Evolutionary conservation across 2,888 invertebrate genomes (phyloP), one percentile per base, ranked within the genome.

Genomic region (Agrypnus murinus): DNA sequence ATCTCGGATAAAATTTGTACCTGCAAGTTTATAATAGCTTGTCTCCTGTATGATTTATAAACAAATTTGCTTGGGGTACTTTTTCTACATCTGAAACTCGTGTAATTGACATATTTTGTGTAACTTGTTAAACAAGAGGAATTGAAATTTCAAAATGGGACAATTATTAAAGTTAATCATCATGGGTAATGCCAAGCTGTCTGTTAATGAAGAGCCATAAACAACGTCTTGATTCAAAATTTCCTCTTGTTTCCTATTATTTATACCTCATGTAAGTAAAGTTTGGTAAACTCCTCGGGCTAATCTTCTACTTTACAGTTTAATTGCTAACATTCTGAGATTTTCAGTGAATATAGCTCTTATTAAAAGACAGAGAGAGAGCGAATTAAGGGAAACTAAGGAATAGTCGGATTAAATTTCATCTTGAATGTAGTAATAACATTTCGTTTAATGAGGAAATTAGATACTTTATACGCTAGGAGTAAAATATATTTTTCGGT

Each of bases 21-120:
- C 9, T 9, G 48, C 5, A 31, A 50, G 50, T 50, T 50, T 50
- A 32, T 50, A 50, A 50, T 50, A 50, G 31, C 50, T 50, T 50
- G 45, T 46, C 19, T 50, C 50, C 7, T 43, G 46, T 46, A 25
- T 25, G 31, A 50, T 50, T 50, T 50, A n/a, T n/a, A n/a, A n/a
- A n/a, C n/a, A 12, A n/a, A 50, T 31, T 9, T 50, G 50, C 25
- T 31, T 9, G 14, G 50, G 31, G 31, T 15, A 43, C 25, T 25
- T 25, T 25, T 25, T 25, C 2, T 25, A 25, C 25, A 25, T 25
- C 5, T 5, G 25, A 25, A 25, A 25, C 25, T 25, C 5, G n/a
- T 25, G 25, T 25, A 25, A 25, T 25, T 25, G 25, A 25, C 25
- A 5, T 25, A 25, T 25, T 25, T 25, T 25, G 25, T 25, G 25